Base-by-base conservation (phyloP, 2,113 vertebrate species). In the Sisor rabdophorus region DNA sequence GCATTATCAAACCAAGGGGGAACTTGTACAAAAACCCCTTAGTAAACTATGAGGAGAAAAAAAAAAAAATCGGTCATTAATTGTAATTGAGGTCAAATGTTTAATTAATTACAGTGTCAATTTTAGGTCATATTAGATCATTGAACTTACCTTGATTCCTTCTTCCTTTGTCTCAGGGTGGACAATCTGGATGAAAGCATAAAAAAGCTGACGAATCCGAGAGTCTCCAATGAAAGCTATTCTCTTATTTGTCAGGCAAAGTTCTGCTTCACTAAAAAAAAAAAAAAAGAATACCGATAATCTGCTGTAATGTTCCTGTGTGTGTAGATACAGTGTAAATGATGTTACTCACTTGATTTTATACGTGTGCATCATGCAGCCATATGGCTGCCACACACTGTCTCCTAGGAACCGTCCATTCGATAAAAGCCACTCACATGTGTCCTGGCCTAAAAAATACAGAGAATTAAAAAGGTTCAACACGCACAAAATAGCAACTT, bases 331-430 rank as follows among this genome's bases (percentile, higher is more conserved):
- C 32, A 56, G 50, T 54, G 10, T 15, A 60, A 59, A n/a, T 64
- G 22, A n/a, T 63, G 80, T 79, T 80, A 76, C 93, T 93, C 88
- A 98, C 97, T 81, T 94, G 79, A 90, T 93, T 93, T 94, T 98
- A 85, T 99, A 99, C 70, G 93, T 98, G 87, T 99, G 97, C 94
- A 98, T 96, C 97, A 99, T 99, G 88, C 97, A 99, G 83, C 96
- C 97, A 86, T 98, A 93, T 47, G 97, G 97, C 78, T 99, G 97
- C 97, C 97, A 98, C 76, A 94, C 95, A 82, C 92, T 93, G 80
- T 96, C 94, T 80, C 96, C 97, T 90, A 99, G 92, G 90, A 95
- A 98, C 74, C 95, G 94, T 82, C 97, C 97, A 83, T 91, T 96
- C 83, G 96, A 95, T 75, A 98, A 90, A 84, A 99, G 95, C 92